Evolutionary conservation across 2,888 invertebrate species (phyloP), one percentile per base, ranked within the genome.

Genomic region (Oxyscelio sp.): DNA sequence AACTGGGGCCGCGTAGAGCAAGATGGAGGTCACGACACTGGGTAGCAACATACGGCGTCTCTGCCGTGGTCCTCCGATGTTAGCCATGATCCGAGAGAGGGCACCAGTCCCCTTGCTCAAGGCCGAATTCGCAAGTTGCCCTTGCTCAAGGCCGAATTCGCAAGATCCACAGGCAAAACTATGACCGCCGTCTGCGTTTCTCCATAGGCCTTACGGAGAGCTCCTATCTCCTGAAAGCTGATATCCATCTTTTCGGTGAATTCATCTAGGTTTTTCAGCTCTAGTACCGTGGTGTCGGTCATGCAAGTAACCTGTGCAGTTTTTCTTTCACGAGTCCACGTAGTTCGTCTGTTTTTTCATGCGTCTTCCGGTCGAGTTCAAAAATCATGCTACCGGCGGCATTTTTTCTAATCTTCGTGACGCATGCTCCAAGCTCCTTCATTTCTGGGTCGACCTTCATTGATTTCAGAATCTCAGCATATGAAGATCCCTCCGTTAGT

Each of bases 21-120:
- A n/a, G n/a, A 79, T 48, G 6, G 84, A 82, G 4, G 19, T 81
- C 11, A 66, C 71, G 1, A 84, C 83, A 4, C 54, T 24, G 3
- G 61, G 31, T 13, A 85, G 45, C 13, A 82, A 61, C 24, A 11
- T 22, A 22, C 86, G 52, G 11, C 80, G 59, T 19, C 43, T 34
- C 9, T 73, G 73, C 31, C 43, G 48, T 13, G 73, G 61, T 31
- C 61, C 73, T 11, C 52, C 59, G 2, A 52, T 22, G 22, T 73
- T 73, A 2, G 73, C 40, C 58, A 59, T 61, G 6, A 71, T 48
- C 8, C 59, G n/a, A n/a, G n/a, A n/a, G n/a, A n/a, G n/a, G n/a
- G n/a, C n/a, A n/a, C n/a, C n/a, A n/a, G n/a, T n/a, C n/a, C n/a
- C n/a, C n/a, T n/a, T n/a, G n/a, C n/a, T n/a, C n/a, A n/a, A n/a